These are phyloP conservation scores for Morpho deidamia DNA, from an alignment of 2,888 invertebrate species.

Conservation along the genomic window DNA sequence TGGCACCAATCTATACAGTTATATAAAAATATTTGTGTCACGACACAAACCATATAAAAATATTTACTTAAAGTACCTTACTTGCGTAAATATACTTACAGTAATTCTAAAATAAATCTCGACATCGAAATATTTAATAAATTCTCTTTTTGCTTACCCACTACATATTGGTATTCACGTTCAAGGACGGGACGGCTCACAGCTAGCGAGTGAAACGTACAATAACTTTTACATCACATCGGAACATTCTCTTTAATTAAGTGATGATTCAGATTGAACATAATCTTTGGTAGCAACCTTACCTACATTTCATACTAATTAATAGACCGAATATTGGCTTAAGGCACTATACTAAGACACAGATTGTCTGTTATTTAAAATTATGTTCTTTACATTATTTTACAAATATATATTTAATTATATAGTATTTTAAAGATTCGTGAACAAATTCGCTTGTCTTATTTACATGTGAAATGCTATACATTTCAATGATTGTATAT, in stretches of 20 bases:
- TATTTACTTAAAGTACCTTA: slow-evolving; percentile 66
- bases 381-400: not conserved
- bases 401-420: not conserved
- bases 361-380: slow-evolving; percentile 8
- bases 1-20: slow-evolving; percentile 72
- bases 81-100: slow-evolving; percentile 68
- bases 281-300: slow-evolving; percentile 42
- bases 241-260: slow-evolving; percentile 2
- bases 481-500: not conserved
- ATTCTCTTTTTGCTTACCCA: slow-evolving; percentile 59
- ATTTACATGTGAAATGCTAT: slow-evolving; percentile 2
- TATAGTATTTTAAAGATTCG: not conserved
- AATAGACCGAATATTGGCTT: slow-evolving; percentile 5
- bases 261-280: slow-evolving; percentile 11
- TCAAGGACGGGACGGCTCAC: slow-evolving; percentile 42
- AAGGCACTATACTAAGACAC: slow-evolving; percentile 35
- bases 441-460: not conserved
- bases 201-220: not conserved
- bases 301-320: slow-evolving; percentile 5
- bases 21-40: slow-evolving; percentile 71
- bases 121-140: slow-evolving; percentile 51
- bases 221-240: slow-evolving; percentile 2
- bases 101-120: slow-evolving; percentile 70
- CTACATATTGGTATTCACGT: slow-evolving; percentile 60
- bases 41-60: slow-evolving; percentile 71